Percentiles rank a stretch among this genome's conserved stretches.
Conservation (phyloP, 2,797 vertebrate genomes). For the Tiaroga cobitis region DNA sequence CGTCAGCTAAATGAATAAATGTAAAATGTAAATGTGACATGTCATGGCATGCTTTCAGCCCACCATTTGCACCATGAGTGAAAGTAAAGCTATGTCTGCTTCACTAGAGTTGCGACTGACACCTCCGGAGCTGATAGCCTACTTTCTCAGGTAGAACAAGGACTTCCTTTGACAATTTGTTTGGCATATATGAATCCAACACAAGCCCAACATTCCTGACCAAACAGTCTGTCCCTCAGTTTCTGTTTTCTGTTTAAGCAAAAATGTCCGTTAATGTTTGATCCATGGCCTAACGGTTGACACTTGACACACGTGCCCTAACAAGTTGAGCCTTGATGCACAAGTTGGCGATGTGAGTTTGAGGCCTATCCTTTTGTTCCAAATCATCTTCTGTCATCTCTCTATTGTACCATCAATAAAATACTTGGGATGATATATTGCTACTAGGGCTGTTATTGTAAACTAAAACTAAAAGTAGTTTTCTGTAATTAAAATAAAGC, state of each 20-base stretch:
- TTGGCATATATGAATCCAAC: background rate
- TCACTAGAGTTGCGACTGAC: constrained; percentile 2
- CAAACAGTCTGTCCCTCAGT: background rate
- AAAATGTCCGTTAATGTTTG: background rate
- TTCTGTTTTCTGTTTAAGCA: background rate
- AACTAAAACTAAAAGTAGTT: background rate
- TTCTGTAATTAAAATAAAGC: background rate
- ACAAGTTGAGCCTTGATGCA: background rate
- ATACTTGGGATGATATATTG: background rate
- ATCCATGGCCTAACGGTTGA: background rate
- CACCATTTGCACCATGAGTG: background rate
- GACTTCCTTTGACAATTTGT: background rate
- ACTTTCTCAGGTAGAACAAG: background rate
- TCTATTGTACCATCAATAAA: background rate
- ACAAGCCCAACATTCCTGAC: background rate
- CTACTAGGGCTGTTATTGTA: background rate
- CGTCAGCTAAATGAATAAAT: no score
- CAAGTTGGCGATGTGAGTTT: background rate
- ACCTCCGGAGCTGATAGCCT: background rate
- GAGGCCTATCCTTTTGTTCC: background rate
- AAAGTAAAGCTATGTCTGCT: constrained; percentile 40
- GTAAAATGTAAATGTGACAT: no score
- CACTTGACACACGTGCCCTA: background rate
- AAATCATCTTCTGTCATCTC: no score
- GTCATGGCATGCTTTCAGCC: constrained; percentile 13